Base-by-base conservation (phyloP, 64 coral and sea anemone genomes). In the Acropora yongei region DNA sequence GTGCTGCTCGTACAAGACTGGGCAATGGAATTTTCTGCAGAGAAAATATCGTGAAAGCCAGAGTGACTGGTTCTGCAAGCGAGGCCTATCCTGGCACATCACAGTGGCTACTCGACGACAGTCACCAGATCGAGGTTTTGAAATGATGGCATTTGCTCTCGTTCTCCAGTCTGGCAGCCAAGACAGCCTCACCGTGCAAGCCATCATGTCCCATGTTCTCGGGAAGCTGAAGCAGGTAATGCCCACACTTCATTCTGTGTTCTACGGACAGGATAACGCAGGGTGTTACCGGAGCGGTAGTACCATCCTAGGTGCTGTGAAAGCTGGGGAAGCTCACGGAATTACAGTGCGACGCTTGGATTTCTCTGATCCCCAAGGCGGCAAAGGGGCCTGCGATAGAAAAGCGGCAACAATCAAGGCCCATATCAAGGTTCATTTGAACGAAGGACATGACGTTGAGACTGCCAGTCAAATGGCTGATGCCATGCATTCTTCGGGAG, bases 11-110 rank as follows among this genome's bases (percentile, higher is more conserved):
- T 63, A 63, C 58, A 63, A 63, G 58, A 63, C 72, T 94, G 87
- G 93, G 87, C 87, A 77, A 90, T 84, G 87, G 89, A 94, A 79
- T 94, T 89, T 41, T 41, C 71, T 94, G 48, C 92, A 68, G 41
- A 69, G 79, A 84, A 94, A 94, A 78, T 89, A 89, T 78, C 20
- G 87, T 41, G 72, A 92, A 65, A 90, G 88, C 74, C 88, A 90
- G 69, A 78, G 50, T 14, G 88, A 79, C 60, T 79, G 88, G 88
- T 90, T 79, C 58, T 76, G 50, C 8, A 63, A 84, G 57, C 7
- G 87, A 7, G 87, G 87, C n/a, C 30, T 80, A 30, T 82, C 77
- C 45, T 90, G 43, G 76, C 60, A 90, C 46, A 82, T 90, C 9
- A 90, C 77, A 72, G 88, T 90, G 50, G 75, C 88, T 44, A 90